phyloP scores from a whole-genome alignment of 2,797 vertebrate genomes.

The Cryptoblepharus egeriae region DNA sequence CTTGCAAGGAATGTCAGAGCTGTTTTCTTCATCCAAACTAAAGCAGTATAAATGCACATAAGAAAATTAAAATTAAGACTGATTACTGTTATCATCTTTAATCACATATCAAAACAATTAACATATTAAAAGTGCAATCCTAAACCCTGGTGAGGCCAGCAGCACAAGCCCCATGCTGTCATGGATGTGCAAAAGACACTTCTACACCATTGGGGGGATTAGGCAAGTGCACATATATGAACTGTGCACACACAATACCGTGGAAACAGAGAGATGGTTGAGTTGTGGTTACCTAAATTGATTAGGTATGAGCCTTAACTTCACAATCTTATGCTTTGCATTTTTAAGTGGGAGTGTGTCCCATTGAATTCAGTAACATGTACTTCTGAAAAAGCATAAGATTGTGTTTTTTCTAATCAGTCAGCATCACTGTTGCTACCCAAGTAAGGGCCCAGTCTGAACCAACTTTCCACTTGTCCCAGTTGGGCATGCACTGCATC shows the following conservation, averaged over 20 bases:
- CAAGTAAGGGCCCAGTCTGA: not conserved
- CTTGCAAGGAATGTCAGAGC: not conserved
- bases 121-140: not conserved
- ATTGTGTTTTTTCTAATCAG: not conserved
- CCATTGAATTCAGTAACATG: not conserved
- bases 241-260: too few species aligned
- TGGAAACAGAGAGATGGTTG: too few species aligned
- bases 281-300: too few species aligned
- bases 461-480: too few species aligned
- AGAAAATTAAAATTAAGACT: constrained; percentile 21
- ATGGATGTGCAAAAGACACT: too few species aligned
- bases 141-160: too few species aligned
- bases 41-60: not conserved
- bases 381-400: constrained; percentile 23
- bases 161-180: too few species aligned
- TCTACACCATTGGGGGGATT: too few species aligned
- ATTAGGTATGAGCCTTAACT: too few species aligned
- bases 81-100: constrained; percentile 9
- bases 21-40: not conserved
- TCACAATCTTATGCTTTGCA: too few species aligned
- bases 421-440: constrained; percentile 23
- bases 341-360: not conserved
- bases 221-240: too few species aligned
- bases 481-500: too few species aligned
- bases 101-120: constrained; percentile 6